These are phyloP conservation scores for Blera fallax DNA, from an alignment of 2,888 invertebrate genomes.

Conservation along the genomic window DNA sequence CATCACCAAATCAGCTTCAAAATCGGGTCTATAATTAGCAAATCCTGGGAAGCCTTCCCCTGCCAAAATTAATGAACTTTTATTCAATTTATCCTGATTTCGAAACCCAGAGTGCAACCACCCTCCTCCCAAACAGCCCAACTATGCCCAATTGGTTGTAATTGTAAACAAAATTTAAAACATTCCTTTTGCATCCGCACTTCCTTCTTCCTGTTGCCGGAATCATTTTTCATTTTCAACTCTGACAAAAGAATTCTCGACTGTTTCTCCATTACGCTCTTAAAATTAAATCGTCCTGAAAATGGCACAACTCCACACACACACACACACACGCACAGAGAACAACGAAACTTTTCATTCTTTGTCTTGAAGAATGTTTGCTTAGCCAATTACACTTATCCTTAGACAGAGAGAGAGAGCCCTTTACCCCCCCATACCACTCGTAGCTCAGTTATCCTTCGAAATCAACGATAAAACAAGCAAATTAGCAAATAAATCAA, in stretches of 20 bases:
- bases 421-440: not conserved
- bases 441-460: conserved; percentile 48
- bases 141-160: conserved; percentile 33
- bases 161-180: conserved; percentile 57
- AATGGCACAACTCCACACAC: conserved; percentile 53
- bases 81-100: not conserved
- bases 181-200: not conserved
- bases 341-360: conserved; percentile 15
- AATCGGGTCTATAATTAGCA: too few relatives aligned
- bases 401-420: not conserved
- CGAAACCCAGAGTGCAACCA: not conserved
- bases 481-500: conserved; percentile 82
- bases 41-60: not conserved
- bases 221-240: conserved; percentile 68
- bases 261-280: conserved; percentile 33
- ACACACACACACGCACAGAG: too few relatives aligned
- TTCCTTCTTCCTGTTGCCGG: not conserved
- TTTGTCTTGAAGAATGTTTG: conserved; percentile 67
- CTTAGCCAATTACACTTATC: conserved; percentile 68
- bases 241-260: conserved; percentile 53
- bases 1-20: too few relatives aligned
- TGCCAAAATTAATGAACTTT: conserved; percentile 55
- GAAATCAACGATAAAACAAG: conserved; percentile 76
- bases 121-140: not conserved
- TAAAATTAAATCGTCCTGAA: conserved; percentile 69